Percentiles rank a stretch among this genome's conserved stretches.
These are phyloP conservation scores for Willowsia nigromaculata DNA, from an alignment of 2,888 invertebrate species.

Conservation along the genomic window DNA sequence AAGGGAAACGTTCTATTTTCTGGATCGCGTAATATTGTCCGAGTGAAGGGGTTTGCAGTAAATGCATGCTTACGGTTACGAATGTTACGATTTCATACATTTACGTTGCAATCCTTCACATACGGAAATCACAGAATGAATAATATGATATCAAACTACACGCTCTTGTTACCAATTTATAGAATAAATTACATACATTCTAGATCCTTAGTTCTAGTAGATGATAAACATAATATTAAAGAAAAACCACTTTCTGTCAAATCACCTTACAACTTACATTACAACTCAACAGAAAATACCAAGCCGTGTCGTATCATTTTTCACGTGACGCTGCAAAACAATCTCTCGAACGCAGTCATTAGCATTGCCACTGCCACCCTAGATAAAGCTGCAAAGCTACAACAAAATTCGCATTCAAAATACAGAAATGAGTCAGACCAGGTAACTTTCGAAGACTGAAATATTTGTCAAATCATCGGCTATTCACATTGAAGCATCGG, in stretches of 20 bases:
- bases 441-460: neutral
- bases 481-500: neutral
- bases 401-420: neutral
- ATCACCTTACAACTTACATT: neutral
- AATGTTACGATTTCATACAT: no score
- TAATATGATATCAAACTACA: neutral
- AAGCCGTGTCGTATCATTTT: neutral
- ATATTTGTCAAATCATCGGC: neutral
- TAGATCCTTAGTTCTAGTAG: no score
- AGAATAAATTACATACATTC: neutral
- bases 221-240: neutral
- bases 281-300: neutral
- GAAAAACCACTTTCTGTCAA: neutral
- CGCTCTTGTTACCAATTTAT: neutral
- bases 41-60: neutral
- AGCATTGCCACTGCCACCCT: neutral
- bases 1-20: conserved; percentile 4
- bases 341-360: neutral
- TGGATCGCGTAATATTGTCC: neutral
- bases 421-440: neutral
- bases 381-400: neutral
- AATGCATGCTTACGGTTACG: neutral
- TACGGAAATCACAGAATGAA: neutral
- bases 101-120: no score
- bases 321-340: conserved; percentile 4